A percentile compares a stretch with the other conserved stretches of the same genome.
Conservation (phyloP, 2,888 invertebrate species). For the Branchellion lobata region DNA sequence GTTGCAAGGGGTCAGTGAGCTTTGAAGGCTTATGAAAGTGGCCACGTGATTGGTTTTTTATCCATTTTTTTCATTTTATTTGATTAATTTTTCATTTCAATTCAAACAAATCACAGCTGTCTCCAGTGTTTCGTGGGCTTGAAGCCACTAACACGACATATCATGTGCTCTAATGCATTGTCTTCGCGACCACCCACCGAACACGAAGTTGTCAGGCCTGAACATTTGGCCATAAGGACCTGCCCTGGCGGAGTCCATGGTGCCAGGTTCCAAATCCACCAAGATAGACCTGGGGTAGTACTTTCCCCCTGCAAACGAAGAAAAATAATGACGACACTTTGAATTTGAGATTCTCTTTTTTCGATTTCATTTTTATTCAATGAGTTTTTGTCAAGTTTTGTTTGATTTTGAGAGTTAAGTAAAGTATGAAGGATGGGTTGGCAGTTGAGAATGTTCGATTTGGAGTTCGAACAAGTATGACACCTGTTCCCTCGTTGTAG, state of each 20-base stretch:
- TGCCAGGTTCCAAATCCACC: slow-evolving; percentile 85
- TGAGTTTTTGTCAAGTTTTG: background rate
- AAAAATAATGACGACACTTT: background rate
- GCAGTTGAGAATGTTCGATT: no score
- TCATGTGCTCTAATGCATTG: no score
- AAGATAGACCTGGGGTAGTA: slow-evolving; percentile 40
- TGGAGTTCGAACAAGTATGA: no score
- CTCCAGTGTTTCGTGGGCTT: no score
- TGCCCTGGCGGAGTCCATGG: slow-evolving; percentile 92
- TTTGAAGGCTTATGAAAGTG: background rate
- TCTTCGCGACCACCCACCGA: slow-evolving; percentile 1
- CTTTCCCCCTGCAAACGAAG: slow-evolving; percentile 64
- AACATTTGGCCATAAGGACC: slow-evolving; percentile 41
- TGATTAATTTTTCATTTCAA: background rate
- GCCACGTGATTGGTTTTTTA: background rate
- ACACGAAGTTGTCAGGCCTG: slow-evolving; percentile 77
- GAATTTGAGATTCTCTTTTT: background rate
- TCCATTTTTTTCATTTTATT: background rate
- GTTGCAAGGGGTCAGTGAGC: no score
- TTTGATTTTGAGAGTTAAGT: background rate
- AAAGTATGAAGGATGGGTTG: no score
- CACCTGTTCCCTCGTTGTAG: slow-evolving; percentile 77
- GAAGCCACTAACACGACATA: no score
- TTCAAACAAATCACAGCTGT: background rate
- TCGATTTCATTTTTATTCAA: background rate